Evolutionary conservation across 2,888 invertebrate species (phyloP), one percentile per base, ranked within the genome.

Genomic region (Trimorus sp.): DNA sequence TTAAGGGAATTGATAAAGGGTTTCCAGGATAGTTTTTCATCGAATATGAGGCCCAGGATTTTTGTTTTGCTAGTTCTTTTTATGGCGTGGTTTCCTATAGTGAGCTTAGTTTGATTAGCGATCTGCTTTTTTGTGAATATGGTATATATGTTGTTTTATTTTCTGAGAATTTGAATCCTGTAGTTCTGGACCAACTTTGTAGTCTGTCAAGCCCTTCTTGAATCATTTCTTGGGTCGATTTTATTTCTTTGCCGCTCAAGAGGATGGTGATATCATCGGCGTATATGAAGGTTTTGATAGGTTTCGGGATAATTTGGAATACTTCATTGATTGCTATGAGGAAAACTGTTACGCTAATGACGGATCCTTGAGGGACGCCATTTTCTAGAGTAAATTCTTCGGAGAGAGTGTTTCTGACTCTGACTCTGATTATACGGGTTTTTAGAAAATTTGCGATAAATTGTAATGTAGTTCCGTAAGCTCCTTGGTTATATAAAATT

Each of bases 1-100:
- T 60, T 78, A 12, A 82, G 42, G 9, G 69, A 38, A 15, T 53
- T 69, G 4, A 85, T 77, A 40, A 84, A 84, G 8, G 68, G 48
- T 40, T 14, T 76, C 85, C 85, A 86, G 7, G 80, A 81, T 0
- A 86, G 70, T 65, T 82, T 84, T 0, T 15, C 11, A 51, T 86
- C 83, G 48, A 87, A 83, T 0, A 16, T 81, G 16, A 86, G n/a
- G 7, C 85, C 86, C 7, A 71, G 60, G 5, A 76, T 68, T 58
- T 59, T 78, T 0, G 60, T n/a, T 40, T 14, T 11, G 56, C 56
- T 56, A 1, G 56, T 16, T 14, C n/a, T 15, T 45, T 45, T 48
- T 38, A 56, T 53, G 37, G 26, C 15, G 15, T 40, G 42, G 1
- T 40, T 9, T 14, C 14, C n/a, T 6, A 65, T 12, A 9, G 7